Conservation (phyloP, 2,797 vertebrate species). For the Arnoldichthys spilopterus region DNA sequence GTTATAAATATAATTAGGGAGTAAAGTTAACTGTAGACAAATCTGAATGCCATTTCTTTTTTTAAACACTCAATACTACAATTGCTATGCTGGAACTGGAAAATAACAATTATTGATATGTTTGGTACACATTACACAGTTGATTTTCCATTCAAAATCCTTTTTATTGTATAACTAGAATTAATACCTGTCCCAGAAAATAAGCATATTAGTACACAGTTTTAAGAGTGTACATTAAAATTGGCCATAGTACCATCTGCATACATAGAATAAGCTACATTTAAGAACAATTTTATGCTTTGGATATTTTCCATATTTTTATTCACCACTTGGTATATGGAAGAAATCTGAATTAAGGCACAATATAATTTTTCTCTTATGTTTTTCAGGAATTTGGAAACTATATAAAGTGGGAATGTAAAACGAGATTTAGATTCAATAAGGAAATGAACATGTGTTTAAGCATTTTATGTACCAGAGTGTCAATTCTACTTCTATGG, state of each 20-base stretch:
- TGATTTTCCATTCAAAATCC: not conserved
- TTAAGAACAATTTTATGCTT: not conserved
- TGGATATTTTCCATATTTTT: conserved; percentile 1
- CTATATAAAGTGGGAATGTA: not conserved
- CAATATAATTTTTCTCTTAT: conserved; percentile 15
- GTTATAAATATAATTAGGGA: not conserved
- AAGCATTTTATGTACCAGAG: not conserved
- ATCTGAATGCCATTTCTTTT: not conserved
- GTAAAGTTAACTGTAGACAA: not conserved
- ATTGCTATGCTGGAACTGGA: not conserved
- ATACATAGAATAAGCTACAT: conserved; percentile 10
- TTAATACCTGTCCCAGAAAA: not conserved
- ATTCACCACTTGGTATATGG: conserved; percentile 23
- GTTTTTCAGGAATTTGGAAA: not conserved
- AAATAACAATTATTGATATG: not conserved
- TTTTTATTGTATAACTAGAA: not conserved
- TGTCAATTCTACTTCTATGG: not conserved
- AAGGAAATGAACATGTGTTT: not conserved
- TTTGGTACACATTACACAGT: not conserved
- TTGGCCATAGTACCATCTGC: not conserved
- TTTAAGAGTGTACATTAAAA: not conserved
- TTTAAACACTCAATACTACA: not conserved
- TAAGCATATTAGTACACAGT: not conserved
- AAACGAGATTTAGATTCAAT: not conserved
- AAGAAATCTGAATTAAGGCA: conserved; percentile 51